Evolutionary conservation across 1,140 invertebrate genomes (phyloP), one percentile per base, ranked within the genome.

Genomic region (Sycophaga agraensis): DNA sequence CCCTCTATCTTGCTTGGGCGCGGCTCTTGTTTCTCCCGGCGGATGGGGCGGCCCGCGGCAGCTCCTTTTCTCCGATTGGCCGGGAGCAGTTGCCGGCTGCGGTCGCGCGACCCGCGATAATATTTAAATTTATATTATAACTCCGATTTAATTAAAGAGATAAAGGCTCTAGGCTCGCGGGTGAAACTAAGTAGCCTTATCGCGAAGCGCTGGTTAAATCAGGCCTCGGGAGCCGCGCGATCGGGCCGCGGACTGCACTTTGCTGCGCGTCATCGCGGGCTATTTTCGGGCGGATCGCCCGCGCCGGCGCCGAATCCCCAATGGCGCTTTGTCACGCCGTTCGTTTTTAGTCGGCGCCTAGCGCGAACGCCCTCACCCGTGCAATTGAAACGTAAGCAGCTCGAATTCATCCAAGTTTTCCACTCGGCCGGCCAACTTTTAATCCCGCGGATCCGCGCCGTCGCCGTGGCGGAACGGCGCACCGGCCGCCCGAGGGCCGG

Each of bases 111-210:
- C 28, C 9, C n/a, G 11, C 11, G 57, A 50, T 51, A 50, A 46
- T 51, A 28, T 50, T 50, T 50, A 21, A 50, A 59, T 59, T 49
- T 46, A 46, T 46, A 49, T 51, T n/a, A n/a, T n/a, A n/a, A 59
- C n/a, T 59, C 43, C 51, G 50, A 28, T 59, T 59, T 28, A 59
- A 59, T 51, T 50, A 59, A 59, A 14, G 39, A 43, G 48, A 51
- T 59, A 51, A 51, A 21, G 12, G 22, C 21, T 40, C 17, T 22
- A 26, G 9, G 14, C 8, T 24, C n/a, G n/a, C n/a, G n/a, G 35
- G 40, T 53, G 37, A 40, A 53, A 16, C 17, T 16, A 34, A 53
- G 34, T 40, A 53, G 8, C 11, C 37, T 22, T 37, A 35, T 21
- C 48, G 31, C 11, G n/a, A 35, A n/a, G n/a, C n/a, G n/a, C n/a